phyloP scores from a whole-genome alignment of 2,888 invertebrate species.

The Camptogramma bilineatum region DNA sequence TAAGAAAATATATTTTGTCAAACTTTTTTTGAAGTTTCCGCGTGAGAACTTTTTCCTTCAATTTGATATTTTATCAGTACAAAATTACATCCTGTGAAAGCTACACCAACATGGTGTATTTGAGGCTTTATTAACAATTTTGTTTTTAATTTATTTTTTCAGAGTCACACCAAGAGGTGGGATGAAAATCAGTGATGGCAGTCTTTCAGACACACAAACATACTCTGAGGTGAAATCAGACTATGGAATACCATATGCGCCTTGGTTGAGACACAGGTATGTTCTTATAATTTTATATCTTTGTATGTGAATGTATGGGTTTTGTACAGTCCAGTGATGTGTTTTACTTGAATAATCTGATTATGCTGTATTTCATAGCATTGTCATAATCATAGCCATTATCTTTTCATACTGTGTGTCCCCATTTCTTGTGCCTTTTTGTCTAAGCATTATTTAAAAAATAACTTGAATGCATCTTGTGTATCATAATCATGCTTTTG shows the following conservation, averaged over 20 bases:
- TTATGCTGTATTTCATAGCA: conserved; percentile 45
- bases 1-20: too few relatives aligned
- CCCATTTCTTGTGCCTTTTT: conserved; percentile 39
- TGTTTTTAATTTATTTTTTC: conserved; percentile 40
- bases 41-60: conserved; percentile 50
- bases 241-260: conserved; percentile 93
- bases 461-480: conserved; percentile 46
- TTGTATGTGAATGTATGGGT: conserved; percentile 43
- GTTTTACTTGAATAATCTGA: conserved; percentile 22
- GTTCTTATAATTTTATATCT: conserved; percentile 42
- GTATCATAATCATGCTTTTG: conserved; percentile 65
- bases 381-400: conserved; percentile 50
- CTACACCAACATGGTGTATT: background rate
- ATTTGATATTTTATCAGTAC: conserved; percentile 18
- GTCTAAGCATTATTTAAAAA: conserved; percentile 33
- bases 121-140: conserved; percentile 2
- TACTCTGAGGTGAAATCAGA: conserved; percentile 90
- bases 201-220: conserved; percentile 93
- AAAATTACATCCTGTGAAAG: conserved; percentile 7
- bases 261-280: conserved; percentile 94
- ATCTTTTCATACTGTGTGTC: conserved; percentile 44
- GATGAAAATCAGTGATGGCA: conserved; percentile 90
- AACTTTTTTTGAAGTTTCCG: background rate
- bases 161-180: conserved; percentile 82
- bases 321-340: conserved; percentile 40